phyloP scores from a whole-genome alignment of 2,797 vertebrate species.

The Apogon hyalosoma region DNA sequence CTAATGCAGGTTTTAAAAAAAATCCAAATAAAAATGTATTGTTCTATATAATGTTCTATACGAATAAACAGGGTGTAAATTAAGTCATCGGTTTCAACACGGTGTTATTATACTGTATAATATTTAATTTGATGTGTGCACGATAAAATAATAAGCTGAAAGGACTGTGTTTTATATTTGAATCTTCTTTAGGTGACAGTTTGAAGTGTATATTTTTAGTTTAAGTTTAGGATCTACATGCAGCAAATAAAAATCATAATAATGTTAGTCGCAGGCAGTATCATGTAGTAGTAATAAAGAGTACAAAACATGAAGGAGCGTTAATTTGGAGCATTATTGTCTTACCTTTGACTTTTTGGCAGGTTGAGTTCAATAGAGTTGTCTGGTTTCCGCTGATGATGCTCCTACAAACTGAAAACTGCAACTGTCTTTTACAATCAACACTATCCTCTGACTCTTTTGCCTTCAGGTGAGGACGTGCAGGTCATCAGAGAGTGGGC shows the following conservation, averaged over 20 bases:
- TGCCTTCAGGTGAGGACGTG: slow-evolving; percentile 29
- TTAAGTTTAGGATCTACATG: background rate
- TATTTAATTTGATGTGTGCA: no score
- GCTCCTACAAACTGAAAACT: background rate
- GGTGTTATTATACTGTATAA: no score
- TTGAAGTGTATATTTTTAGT: background rate
- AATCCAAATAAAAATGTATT: no score
- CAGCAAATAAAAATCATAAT: background rate
- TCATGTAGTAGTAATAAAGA: background rate
- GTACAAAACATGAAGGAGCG: background rate
- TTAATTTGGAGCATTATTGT: background rate
- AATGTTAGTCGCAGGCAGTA: background rate
- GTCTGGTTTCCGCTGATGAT: background rate
- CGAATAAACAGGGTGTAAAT: no score
- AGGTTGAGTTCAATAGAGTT: background rate
- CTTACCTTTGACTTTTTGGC: slow-evolving; percentile 51
- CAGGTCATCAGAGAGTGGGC: background rate
- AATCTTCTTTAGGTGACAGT: no score
- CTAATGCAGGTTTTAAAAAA: no score
- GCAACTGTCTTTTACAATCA: no score
- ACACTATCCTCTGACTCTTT: background rate
- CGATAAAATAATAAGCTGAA: no score
- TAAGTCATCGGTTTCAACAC: no score
- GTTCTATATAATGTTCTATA: no score
- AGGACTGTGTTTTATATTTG: no score